phyloP scores from a whole-genome alignment of 2,113 vertebrate genomes.

The Nymphicus hollandicus region DNA sequence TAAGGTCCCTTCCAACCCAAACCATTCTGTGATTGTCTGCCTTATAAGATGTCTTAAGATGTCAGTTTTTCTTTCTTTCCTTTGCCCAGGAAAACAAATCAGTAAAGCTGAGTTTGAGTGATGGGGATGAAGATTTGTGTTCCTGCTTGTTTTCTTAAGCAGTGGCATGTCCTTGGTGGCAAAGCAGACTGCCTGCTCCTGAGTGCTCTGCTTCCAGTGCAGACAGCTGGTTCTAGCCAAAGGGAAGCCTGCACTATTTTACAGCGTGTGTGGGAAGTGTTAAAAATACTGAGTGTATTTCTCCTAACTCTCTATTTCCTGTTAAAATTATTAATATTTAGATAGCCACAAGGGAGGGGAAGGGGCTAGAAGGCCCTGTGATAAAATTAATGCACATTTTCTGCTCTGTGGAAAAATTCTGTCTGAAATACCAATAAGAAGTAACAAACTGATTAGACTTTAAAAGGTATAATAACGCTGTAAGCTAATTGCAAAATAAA shows the following conservation, averaged over 20 bases:
- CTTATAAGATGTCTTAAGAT: not conserved
- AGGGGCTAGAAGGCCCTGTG: not conserved
- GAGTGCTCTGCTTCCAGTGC: not conserved
- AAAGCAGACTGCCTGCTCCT: not conserved
- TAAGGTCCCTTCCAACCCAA: not conserved
- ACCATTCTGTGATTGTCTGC: not conserved
- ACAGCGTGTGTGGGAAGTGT: fast-evolving
- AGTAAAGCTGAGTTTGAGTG: not conserved
- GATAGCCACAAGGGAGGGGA: not conserved
- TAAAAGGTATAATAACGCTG: not conserved
- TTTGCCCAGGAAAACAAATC: not conserved
- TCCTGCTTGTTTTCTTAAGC: not conserved
- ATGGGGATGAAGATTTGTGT: not conserved
- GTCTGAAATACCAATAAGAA: not conserved
- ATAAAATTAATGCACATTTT: slow-evolving; percentile 47
- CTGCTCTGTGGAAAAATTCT: not conserved
- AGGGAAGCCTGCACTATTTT: not conserved
- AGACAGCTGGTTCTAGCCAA: not conserved
- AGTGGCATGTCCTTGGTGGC: not conserved
- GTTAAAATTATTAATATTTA: slow-evolving; percentile 32
- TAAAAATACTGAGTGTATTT: not conserved
- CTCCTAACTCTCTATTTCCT: not conserved
- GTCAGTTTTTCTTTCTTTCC: not conserved
- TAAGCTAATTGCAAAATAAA: not conserved
- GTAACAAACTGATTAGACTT: not conserved